A percentile compares a stretch with the other conserved stretches of the same genome.
Conservation (phyloP, 2,888 invertebrate species). For the Eupithecia inturbata region DNA sequence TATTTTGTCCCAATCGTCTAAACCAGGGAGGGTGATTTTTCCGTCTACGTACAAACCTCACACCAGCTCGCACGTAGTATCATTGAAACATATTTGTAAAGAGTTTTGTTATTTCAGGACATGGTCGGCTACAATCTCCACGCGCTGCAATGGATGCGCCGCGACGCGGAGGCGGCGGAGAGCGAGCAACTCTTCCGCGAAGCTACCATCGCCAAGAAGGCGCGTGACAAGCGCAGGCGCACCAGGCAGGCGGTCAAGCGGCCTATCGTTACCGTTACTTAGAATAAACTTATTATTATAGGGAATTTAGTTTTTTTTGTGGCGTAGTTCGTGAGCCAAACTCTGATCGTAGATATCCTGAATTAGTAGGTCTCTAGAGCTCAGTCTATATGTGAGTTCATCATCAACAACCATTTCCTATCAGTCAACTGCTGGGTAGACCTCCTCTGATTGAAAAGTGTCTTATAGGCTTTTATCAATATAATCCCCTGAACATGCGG, state of each 20-base stretch:
- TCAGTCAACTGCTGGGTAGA: no score
- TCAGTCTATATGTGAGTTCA: no score
- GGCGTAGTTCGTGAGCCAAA: not conserved
- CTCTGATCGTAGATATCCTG: no score
- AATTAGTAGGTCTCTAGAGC: no score
- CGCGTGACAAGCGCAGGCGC: conserved; percentile 81
- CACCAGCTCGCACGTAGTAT: no score
- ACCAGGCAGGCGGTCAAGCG: conserved; percentile 87
- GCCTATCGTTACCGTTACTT: conserved; percentile 75
- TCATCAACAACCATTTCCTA: no score
- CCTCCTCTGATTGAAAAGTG: no score
- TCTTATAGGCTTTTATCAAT: no score
- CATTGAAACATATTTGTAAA: not conserved
- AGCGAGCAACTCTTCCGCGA: conserved; percentile 91
- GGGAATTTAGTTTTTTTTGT: not conserved
- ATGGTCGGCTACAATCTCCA: conserved; percentile 93
- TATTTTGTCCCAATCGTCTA: no score
- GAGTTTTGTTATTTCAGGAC: conserved; percentile 82
- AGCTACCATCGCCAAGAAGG: conserved; percentile 86
- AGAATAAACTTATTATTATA: conserved; percentile 41
- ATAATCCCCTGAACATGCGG: no score
- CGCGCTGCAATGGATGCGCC: conserved; percentile 90
- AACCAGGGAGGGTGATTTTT: no score
- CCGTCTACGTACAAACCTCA: no score
- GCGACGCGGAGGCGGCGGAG: conserved; percentile 89